Percentiles rank a stretch among this genome's conserved stretches.
These are phyloP conservation scores for Takifugu rubripes DNA, from an alignment of 2,797 vertebrate species.

Conservation along the genomic window DNA sequence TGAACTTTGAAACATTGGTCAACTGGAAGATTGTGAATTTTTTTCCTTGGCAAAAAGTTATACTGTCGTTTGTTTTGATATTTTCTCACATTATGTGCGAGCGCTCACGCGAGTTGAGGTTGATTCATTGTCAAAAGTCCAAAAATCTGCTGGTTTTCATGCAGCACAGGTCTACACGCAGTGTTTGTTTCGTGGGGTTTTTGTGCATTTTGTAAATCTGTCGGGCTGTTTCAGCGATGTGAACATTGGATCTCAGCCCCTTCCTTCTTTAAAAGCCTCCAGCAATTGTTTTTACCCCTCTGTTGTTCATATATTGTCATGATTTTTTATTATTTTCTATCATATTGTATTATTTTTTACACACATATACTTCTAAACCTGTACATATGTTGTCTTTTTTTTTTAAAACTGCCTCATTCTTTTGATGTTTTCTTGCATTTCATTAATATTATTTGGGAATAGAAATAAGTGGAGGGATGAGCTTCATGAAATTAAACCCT, in stretches of 20 bases:
- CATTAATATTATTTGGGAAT: conserved; percentile 55
- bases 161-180: conserved; percentile 76
- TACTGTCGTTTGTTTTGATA: conserved; percentile 10
- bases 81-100: conserved; percentile 13
- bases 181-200: conserved; percentile 84
- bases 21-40: conserved; percentile 70
- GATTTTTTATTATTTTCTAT: conserved; percentile 73
- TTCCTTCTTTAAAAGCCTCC: conserved; percentile 70
- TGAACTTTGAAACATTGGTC: conserved; percentile 59
- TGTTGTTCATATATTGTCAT: conserved; percentile 71
- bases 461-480: conserved; percentile 44
- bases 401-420: conserved; percentile 70
- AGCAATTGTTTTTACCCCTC: conserved; percentile 63
- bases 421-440: conserved; percentile 54
- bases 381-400: conserved; percentile 69
- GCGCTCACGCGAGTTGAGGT: conserved; percentile 49
- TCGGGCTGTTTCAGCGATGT: conserved; percentile 81
- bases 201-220: conserved; percentile 84
- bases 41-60: conserved; percentile 59
- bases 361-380: conserved; percentile 76
- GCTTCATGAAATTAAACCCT: conserved; percentile 40
- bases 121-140: conserved; percentile 63
- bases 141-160: conserved; percentile 80
- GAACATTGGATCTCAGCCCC: conserved; percentile 73
- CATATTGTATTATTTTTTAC: conserved; percentile 78